Evolutionary conservation across 1,140 invertebrate genomes (phyloP).

Genomic region (Diploscapter pachys): DNA sequence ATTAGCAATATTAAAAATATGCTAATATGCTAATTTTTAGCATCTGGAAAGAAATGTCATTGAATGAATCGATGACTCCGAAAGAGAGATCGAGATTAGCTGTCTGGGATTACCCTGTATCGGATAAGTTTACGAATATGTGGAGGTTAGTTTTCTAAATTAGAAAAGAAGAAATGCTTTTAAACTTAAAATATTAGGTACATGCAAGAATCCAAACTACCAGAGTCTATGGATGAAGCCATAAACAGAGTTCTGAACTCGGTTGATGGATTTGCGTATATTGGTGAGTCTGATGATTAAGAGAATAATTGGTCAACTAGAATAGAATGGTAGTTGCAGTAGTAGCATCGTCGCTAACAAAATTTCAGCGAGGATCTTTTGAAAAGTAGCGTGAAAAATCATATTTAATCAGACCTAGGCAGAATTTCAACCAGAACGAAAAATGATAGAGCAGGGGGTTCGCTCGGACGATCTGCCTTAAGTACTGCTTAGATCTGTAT

Average conservation of each 20-base stretch:
- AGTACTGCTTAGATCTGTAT: too few relatives aligned
- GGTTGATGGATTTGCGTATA: slow-evolving; percentile 83
- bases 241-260: slow-evolving; percentile 73
- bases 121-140: slow-evolving; percentile 97
- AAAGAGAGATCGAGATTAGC: slow-evolving; percentile 85
- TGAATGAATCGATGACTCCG: slow-evolving; percentile 84
- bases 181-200: slow-evolving; percentile 60
- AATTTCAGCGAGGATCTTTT: too few relatives aligned
- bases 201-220: slow-evolving; percentile 83
- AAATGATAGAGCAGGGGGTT: too few relatives aligned
- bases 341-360: too few relatives aligned
- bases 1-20: slow-evolving; percentile 3
- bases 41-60: slow-evolving; percentile 95
- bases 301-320: too few relatives aligned
- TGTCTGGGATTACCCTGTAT: slow-evolving; percentile 95
- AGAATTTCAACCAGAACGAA: too few relatives aligned
- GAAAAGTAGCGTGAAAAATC: too few relatives aligned
- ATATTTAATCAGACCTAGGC: too few relatives aligned
- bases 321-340: too few relatives aligned
- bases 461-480: too few relatives aligned
- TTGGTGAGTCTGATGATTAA: slow-evolving; percentile 65
- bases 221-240: slow-evolving; percentile 73
- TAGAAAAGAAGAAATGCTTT: neutral
- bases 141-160: slow-evolving; percentile 68
- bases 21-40: slow-evolving; percentile 63